Base-by-base conservation (phyloP, 2,888 invertebrate species). In the Callimorpha dominula region DNA sequence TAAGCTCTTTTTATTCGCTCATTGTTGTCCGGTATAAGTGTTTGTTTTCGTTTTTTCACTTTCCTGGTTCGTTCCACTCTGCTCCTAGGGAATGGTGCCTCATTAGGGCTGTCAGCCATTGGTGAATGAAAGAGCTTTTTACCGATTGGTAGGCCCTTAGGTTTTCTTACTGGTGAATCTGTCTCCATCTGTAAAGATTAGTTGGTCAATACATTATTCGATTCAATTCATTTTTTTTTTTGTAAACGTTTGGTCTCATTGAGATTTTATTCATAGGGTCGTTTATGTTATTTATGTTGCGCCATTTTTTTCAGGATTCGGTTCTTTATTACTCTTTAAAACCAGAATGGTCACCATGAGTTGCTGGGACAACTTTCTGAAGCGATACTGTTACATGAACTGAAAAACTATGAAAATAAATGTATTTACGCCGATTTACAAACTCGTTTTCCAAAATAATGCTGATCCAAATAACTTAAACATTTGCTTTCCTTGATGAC, bases 71-170 rank as follows among this genome's bases (percentile, higher is more conserved):
- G 85, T 66, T 86, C 75, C 1, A 65, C 79, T 15, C 70, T 74
- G 46, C 66, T 70, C 81, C 87, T 86, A 74, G 81, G 75, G 75
- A 86, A 84, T 78, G 83, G 73, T 68, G 72, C 75, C 70, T 86
- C 81, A 72, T 86, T 85, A 65, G 88, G 81, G 49, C 76, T 77
- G 15, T 88, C 88, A 5, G 86, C 57, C 75, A 89, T 80, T 12
- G 93, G 94, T 4, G 94, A 93, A 75, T 93, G 93, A 76, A 95
- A 95, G 11, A 94, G 88, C 78, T 93, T 94, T 84, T 94, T 94
- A 72, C 86, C 91, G 79, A 95, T 88, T 74, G 90, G 90, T 75
- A 88, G 90, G 15, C 90, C 80, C 71, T 82, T 89, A n/a, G 87
- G 88, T 76, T 91, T 92, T 74, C 92, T 89, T 49, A 93, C 80